Base-by-base conservation (phyloP, 2,888 invertebrate species). In the Magallana nippona region DNA sequence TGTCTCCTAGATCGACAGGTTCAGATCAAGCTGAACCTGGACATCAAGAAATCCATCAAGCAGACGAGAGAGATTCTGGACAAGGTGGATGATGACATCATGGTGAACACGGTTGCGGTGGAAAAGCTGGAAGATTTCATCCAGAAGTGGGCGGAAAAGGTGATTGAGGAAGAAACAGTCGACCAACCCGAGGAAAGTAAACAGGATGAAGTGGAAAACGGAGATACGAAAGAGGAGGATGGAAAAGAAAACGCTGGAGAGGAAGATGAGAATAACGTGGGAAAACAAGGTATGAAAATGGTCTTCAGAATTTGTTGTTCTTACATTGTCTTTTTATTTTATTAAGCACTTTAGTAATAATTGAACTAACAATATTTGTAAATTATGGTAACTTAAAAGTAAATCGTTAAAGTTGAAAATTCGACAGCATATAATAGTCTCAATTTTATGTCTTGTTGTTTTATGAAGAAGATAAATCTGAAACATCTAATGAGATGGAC, bases 71-170 rank as follows among this genome's bases (percentile, higher is more conserved):
- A 71, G 71, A 71, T 71, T 2, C 27, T 71, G 27, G 71, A 71
- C 27, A 32, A 71, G 32, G 71, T 71, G 32, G 71, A 71, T 71
- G 71, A 71, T 27, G 71, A 71, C 71, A 27, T 71, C 13, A 71
- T 71, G 71, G 71, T 71, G 15, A 71, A 71, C 27, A 71, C 71
- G 15, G 22, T 22, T 8, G 71, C 71, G 15, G 71, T 71, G 1
- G 71, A 71, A 71, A 71, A 71, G 71, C 71, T 71, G 32, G 71
- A 71, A 71, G 71, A 71, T 71, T 71, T 71, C 27, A 71, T 71
- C 71, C 71, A 71, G 27, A 71, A 71, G 71, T 71, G 32, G 71
- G 71, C 71, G 22, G 71, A 71, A 32, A 71, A 71, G 32, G 27
- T 71, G 8, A 27, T 71, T 27, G 71, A 71, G 32, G 71, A 27